phyloP scores from a whole-genome alignment of 2,888 invertebrate species.

The Cryptocheilus praepositus region DNA sequence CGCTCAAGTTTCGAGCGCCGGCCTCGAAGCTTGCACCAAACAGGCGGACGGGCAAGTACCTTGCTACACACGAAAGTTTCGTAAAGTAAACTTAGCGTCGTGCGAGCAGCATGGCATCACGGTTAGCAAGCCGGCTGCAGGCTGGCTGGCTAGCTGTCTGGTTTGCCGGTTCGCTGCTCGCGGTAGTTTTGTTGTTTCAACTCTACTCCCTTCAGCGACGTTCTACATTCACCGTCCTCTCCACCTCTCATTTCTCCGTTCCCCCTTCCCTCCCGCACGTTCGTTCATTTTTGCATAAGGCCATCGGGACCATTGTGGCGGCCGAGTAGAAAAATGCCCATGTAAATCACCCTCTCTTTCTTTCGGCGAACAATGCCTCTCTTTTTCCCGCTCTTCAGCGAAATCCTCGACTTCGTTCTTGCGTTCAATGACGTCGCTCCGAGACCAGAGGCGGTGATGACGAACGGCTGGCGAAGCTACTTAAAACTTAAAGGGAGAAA shows the following conservation, averaged over 20 bases:
- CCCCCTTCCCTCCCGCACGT: slow-evolving; percentile 16
- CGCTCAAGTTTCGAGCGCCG: slow-evolving; percentile 40
- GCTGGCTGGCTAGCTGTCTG: slow-evolving; percentile 46
- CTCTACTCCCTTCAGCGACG: slow-evolving; percentile 53
- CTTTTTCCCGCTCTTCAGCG: slow-evolving; percentile 20
- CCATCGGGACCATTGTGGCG: slow-evolving; percentile 50
- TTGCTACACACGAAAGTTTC: slow-evolving; percentile 58
- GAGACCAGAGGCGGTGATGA: slow-evolving; percentile 32
- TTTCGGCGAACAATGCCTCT: slow-evolving; percentile 55
- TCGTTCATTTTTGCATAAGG: not conserved
- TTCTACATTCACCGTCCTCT: slow-evolving; percentile 32
- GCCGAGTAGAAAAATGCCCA: slow-evolving; percentile 44
- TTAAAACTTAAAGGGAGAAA: slow-evolving; percentile 50
- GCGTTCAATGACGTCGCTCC: slow-evolving; percentile 32
- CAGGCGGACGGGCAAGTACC: slow-evolving; percentile 26
- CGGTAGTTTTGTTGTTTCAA: slow-evolving; percentile 67
- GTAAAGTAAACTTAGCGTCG: slow-evolving; percentile 68
- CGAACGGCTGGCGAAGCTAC: slow-evolving; percentile 42
- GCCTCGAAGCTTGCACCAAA: slow-evolving; percentile 37
- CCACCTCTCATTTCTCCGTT: slow-evolving; percentile 34
- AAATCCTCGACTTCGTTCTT: slow-evolving; percentile 13
- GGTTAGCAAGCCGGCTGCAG: slow-evolving; percentile 46
- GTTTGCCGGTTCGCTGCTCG: slow-evolving; percentile 55
- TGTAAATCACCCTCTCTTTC: slow-evolving; percentile 57
- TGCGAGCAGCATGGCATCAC: slow-evolving; percentile 55